Base-by-base conservation (phyloP, 2,113 vertebrate genomes). In the Myocastor coypus region DNA sequence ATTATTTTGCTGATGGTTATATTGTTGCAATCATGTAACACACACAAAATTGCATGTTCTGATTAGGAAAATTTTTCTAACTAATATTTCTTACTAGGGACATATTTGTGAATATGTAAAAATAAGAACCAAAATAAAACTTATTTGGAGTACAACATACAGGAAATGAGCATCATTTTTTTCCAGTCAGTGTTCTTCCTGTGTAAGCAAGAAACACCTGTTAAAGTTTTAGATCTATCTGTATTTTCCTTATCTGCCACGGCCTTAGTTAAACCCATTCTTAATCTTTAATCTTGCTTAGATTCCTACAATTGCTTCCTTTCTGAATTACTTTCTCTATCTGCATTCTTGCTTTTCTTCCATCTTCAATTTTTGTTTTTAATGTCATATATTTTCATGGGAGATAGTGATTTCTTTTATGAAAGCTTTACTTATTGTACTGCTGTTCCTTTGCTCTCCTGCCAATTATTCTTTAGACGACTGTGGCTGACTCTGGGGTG, bases 1-100 rank as follows among this genome's bases (percentile, higher is more conserved):
- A n/a, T 77, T 91, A 78, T 89, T 96, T 94, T 50, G 40, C 85
- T 20, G 55, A 6, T 88, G 7, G 50, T 93, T 94, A 34, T 16
- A 68, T 63, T 82, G 50, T 78, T 90, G 8, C 40, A 55, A 46
- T 86, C 42, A 85, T 34, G 9, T 87, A 83, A 63, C 59, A 78
- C 83, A 84, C 92, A 26, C 34, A 69, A 92, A 92, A 83, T 32
- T 50, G 4, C 7, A 75, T 9, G 42, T 94, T 69, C 7, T 32
- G 61, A 16, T 69, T 37, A 95, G 52, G n/a, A 93, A 17, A 85
- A 1, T 81, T 82, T 92, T 88, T 4, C 5, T 92, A 55, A 87
- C 69, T 89, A 40, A 30, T 69, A 81, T n/a, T 84, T 5, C 20
- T 93, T 84, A 30, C 5, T 42, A 11, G 37, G 89, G 68, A 77